Conservation (phyloP, 2,888 invertebrate species). For the Schizaphis graminum region DNA sequence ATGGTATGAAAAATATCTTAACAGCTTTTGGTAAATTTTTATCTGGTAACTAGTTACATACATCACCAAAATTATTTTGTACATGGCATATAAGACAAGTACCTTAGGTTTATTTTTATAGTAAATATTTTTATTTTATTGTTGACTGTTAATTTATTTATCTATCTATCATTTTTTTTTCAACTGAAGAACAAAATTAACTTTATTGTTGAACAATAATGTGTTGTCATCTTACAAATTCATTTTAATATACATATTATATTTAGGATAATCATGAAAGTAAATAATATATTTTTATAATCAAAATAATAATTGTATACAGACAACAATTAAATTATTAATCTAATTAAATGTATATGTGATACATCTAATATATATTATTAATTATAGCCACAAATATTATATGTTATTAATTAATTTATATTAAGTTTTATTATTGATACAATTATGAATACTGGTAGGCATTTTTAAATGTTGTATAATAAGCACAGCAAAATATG, state of each 20-base stretch:
- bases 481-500: not conserved
- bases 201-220: not conserved
- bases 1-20: not conserved
- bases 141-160: not conserved
- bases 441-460: not conserved
- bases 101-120: not conserved
- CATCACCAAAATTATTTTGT: not conserved
- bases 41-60: not conserved
- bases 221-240: not conserved
- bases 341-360: not conserved
- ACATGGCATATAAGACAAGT: not conserved
- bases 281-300: slow-evolving; percentile 2
- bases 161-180: not conserved
- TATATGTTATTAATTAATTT: not conserved
- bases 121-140: not conserved
- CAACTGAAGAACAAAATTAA: not conserved
- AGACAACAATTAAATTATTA: not conserved
- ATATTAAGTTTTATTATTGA: not conserved
- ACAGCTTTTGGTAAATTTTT: not conserved
- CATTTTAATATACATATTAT: not conserved
- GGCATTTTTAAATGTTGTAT: not conserved
- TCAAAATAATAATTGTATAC: not conserved
- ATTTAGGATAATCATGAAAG: not conserved
- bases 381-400: not conserved
- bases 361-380: not conserved